Evolutionary conservation across 1,140 invertebrate genomes (phyloP).

Genomic region (Megalonaias nervosa): DNA sequence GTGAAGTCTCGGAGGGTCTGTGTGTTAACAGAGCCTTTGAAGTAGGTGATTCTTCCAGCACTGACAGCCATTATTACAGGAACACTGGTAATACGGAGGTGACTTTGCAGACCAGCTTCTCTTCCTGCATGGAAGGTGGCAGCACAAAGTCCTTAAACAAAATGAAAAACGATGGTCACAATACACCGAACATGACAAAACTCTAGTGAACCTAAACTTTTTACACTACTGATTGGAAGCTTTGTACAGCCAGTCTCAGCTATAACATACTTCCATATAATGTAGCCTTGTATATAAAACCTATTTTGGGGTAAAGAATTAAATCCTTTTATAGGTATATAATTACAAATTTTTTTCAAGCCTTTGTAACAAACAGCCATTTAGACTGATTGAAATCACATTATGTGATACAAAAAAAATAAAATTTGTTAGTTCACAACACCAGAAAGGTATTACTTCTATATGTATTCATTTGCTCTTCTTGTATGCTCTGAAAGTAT

Average conservation of each 20-base stretch:
- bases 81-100: constrained; percentile 84
- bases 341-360: not conserved
- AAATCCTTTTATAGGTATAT: not conserved
- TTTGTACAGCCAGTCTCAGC: too few relatives aligned
- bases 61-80: constrained; percentile 87
- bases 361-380: not conserved
- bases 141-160: constrained; percentile 67
- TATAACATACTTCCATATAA: too few relatives aligned
- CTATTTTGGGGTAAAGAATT: not conserved
- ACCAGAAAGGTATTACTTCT: too few relatives aligned
- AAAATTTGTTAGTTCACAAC: too few relatives aligned
- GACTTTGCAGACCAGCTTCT: constrained; percentile 82
- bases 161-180: not conserved
- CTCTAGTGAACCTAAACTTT: too few relatives aligned
- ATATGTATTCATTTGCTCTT: too few relatives aligned
- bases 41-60: constrained; percentile 83
- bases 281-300: not conserved
- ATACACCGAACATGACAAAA: not conserved
- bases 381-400: too few relatives aligned
- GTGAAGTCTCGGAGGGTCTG: constrained; percentile 63
- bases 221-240: too few relatives aligned
- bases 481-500: too few relatives aligned
- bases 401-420: too few relatives aligned
- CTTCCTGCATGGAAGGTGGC: constrained; percentile 88
- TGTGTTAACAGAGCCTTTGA: constrained; percentile 50